Conservation (phyloP, 2,888 invertebrate genomes). For the Dynastes grantii region DNA sequence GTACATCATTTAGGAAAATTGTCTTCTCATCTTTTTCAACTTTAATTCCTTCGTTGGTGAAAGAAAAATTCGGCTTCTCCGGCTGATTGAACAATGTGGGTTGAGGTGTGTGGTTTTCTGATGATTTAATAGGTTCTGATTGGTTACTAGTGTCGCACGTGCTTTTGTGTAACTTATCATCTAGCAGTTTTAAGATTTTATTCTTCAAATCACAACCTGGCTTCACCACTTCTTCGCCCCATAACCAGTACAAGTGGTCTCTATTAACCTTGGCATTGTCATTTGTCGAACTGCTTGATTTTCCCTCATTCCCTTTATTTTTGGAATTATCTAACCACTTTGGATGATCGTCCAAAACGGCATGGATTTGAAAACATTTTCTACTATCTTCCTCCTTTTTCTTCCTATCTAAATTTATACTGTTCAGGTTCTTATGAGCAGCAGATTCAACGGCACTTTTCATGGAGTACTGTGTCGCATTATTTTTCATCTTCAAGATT, state of each 20-base stretch:
- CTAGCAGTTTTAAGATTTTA: conserved; percentile 63
- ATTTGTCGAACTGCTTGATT: neutral
- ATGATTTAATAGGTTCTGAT: too few species aligned
- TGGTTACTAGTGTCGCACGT: neutral
- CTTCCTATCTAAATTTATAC: neutral
- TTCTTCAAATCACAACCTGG: conserved; percentile 66
- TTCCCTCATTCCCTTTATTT: neutral
- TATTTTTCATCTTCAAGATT: conserved; percentile 45
- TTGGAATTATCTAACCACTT: conserved; percentile 21
- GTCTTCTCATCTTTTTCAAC: conserved; percentile 49
- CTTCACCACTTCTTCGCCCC: conserved; percentile 66
- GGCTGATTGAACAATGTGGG: neutral
- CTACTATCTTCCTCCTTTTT: conserved; percentile 3
- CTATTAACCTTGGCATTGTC: conserved; percentile 22
- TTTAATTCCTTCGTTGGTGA: conserved; percentile 37
- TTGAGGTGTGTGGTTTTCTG: too few species aligned
- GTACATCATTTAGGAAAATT: conserved; percentile 36
- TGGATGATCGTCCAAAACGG: conserved; percentile 33
- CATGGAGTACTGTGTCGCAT: conserved; percentile 52
- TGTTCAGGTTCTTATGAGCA: neutral
- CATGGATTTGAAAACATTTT: conserved; percentile 44
- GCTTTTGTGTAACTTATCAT: conserved; percentile 58
- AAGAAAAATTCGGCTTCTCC: neutral
- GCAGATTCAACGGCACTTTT: conserved; percentile 19
- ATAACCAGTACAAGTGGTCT: conserved; percentile 61